Evolutionary conservation across 2,888 invertebrate genomes (phyloP).

Genomic region (Athrips mouffetella): DNA sequence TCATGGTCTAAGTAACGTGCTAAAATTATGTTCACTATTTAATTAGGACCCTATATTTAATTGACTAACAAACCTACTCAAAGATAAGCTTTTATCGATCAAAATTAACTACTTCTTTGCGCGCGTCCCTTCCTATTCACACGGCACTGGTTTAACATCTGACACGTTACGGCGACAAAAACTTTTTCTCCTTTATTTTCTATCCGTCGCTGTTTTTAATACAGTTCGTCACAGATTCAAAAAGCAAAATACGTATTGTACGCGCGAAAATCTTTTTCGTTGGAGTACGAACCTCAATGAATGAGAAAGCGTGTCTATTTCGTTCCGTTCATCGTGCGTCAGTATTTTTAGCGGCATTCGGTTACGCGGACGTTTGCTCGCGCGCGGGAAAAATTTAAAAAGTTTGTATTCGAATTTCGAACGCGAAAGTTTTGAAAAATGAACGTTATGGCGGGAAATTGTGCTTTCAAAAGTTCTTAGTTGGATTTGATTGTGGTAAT

Average conservation of each 20-base stretch:
- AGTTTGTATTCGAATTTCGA: conserved; percentile 2
- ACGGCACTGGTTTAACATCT: background rate
- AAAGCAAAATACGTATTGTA: too few species aligned
- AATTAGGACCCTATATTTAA: too few species aligned
- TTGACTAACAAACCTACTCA: too few species aligned
- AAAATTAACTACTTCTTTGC: background rate
- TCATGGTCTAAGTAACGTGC: too few species aligned
- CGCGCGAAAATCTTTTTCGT: too few species aligned
- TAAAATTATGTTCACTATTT: too few species aligned
- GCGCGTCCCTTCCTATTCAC: background rate
- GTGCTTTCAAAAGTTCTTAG: background rate
- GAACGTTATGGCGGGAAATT: background rate
- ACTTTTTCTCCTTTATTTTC: background rate
- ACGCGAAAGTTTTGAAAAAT: background rate
- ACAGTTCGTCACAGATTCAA: background rate
- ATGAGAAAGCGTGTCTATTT: conserved; percentile 2
- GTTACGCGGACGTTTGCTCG: conserved; percentile 19
- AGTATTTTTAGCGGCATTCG: conserved; percentile 16
- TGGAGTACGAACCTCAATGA: background rate
- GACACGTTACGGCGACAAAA: background rate
- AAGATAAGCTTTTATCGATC: background rate
- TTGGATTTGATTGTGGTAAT: too few species aligned
- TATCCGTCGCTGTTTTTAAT: background rate
- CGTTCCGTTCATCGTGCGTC: background rate
- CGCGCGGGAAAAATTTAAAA: background rate